phyloP scores from a whole-genome alignment of 2,113 vertebrate genomes.

The Glareola pratincola region DNA sequence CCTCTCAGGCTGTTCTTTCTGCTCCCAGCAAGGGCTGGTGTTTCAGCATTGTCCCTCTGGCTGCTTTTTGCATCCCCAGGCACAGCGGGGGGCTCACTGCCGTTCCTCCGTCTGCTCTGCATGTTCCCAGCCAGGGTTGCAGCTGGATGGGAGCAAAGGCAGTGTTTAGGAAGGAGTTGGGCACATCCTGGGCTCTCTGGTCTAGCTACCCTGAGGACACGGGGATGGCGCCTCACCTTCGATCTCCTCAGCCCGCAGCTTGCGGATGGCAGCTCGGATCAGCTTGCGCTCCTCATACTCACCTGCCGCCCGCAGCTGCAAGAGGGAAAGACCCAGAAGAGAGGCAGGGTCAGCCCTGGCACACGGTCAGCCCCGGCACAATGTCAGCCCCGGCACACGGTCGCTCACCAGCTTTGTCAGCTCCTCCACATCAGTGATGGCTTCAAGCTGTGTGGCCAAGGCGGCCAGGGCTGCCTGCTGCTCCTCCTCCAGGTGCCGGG shows the following conservation, averaged over 20 bases:
- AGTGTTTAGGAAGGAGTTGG: background rate
- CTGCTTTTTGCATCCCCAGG: background rate
- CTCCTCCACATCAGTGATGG: conserved; percentile 86
- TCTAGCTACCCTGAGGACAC: rapidly evolving
- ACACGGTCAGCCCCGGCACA: background rate
- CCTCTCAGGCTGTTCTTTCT: background rate
- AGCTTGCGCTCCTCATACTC: conserved; percentile 92
- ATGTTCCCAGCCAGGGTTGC: conserved; percentile 65
- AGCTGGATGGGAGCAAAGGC: conserved; percentile 35
- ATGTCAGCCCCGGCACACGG: rapidly evolving
- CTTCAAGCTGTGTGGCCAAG: conserved; percentile 81
- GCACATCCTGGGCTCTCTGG: background rate
- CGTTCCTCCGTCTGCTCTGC: background rate
- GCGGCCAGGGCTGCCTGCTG: conserved; percentile 75
- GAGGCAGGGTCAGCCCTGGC: background rate
- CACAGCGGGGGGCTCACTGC: background rate
- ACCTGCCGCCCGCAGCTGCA: conserved; percentile 80
- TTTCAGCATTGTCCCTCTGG: background rate
- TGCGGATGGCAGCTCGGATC: conserved; percentile 89
- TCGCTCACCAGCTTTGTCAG: conserved; percentile 85
- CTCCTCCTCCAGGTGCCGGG: conserved; percentile 74
- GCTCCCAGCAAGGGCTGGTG: background rate
- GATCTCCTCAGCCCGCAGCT: conserved; percentile 83
- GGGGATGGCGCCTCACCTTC: conserved; percentile 69
- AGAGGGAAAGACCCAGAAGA: background rate